Evolutionary conservation across 2,113 vertebrate genomes (phyloP).

Genomic region (Henicopernis longicauda): DNA sequence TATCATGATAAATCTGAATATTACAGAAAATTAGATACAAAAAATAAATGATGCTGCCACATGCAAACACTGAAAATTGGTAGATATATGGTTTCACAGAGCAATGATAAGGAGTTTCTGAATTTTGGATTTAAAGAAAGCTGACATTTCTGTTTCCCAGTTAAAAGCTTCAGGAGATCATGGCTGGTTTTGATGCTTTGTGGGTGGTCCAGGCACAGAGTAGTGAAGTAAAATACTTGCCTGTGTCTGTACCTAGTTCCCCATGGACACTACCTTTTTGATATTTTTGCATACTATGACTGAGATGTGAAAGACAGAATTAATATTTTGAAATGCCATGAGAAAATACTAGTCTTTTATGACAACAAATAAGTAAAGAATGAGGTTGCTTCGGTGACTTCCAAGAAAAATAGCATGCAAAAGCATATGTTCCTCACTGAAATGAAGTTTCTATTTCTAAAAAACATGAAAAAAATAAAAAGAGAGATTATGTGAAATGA

Average conservation of each 20-base stretch:
- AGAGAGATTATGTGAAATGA: not conserved
- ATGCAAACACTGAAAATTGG: not conserved
- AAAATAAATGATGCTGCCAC: not conserved
- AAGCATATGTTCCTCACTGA: not conserved
- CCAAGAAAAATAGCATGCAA: not conserved
- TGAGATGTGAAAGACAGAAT: not conserved
- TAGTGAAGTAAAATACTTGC: not conserved
- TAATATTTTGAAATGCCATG: not conserved
- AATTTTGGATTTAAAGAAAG: not conserved
- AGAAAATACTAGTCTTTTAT: not conserved
- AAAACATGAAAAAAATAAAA: not conserved
- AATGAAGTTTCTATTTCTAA: not conserved
- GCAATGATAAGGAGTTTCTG: not conserved
- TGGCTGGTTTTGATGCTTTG: not conserved
- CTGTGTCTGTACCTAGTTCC: not conserved
- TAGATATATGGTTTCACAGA: not conserved
- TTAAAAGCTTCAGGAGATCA: not conserved
- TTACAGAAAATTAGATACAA: not conserved
- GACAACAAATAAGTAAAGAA: not conserved
- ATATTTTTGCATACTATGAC: not conserved
- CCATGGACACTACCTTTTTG: not conserved
- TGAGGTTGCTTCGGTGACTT: not conserved
- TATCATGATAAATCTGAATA: not conserved
- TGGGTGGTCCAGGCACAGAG: not conserved
- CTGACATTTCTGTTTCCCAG: not conserved